Evolutionary conservation across 2,113 vertebrate species (phyloP), one percentile per base, ranked within the genome.

Genomic region (Tychaedon coryphoeus): DNA sequence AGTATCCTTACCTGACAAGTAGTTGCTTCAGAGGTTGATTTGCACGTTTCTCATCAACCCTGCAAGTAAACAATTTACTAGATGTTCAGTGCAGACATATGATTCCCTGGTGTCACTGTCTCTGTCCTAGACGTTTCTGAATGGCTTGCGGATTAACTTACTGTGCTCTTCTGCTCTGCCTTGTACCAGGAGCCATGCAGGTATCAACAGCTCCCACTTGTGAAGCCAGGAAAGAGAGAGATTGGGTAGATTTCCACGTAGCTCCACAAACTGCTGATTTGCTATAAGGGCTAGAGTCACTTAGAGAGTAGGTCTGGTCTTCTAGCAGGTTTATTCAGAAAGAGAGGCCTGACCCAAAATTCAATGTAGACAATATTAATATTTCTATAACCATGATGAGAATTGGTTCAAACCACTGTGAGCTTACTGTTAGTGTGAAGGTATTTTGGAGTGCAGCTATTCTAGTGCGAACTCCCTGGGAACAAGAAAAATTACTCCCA

Each of bases 181-280:
- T 86, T 67, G 65, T 71, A 75, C 74, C 77, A 57, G 47, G 42
- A 96, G 77, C 74, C 0, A 15, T 81, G 86, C 90, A 96, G 95
- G 92, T 96, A 93, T 71, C 92, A 93, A 90, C 76, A 96, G 94
- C 93, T 97, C 92, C 93, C 79, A 65, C 93, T 96, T 95, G 88
- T 92, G 88, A 93, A 93, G 69, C 79, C 60, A 67, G 48, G 45
- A 62, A 88, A 86, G 53, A 61, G 64, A 86, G 88, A 80, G 75
- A 83, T 77, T 90, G 92, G 90, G 85, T 86, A 76, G 93, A 79
- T 96, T 93, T 94, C 65, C 86, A 77, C 23, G 12, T 43, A 94
- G 76, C 95, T 95, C 65, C 24, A 77, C 81, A 62, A 77, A 83
- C 74, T 83, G 91, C 90, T 95, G 94, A 91, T 97, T 96, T 97